Percentiles rank a stretch among this genome's conserved stretches.
Conservation (phyloP, 2,888 invertebrate genomes). For the Drosophila anomelani region DNA sequence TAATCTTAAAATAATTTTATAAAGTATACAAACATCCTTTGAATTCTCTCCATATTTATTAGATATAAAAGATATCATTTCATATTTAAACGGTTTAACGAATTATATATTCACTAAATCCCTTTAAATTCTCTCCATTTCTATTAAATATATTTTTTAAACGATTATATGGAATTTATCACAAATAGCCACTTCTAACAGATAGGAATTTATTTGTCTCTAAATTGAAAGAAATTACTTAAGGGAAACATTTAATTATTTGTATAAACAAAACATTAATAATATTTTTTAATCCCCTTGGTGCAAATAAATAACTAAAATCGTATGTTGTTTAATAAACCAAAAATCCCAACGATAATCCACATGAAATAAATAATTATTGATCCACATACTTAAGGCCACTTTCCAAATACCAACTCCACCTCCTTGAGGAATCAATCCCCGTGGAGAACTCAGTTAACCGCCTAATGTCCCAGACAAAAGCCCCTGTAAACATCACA, state of each 20-base stretch:
- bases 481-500: constrained; percentile 40
- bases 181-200: background rate
- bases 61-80: too few species aligned
- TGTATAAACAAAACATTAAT: background rate
- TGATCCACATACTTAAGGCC: constrained; percentile 6
- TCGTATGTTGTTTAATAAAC: background rate
- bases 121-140: too few species aligned
- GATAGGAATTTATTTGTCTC: background rate
- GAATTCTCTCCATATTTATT: too few species aligned
- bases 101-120: too few species aligned
- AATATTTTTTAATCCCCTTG: background rate
- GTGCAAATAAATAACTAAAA: background rate
- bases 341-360: background rate
- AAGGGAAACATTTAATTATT: background rate
- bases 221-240: too few species aligned
- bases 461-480: constrained; percentile 33
- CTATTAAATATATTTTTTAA: too few species aligned
- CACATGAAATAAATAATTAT: constrained; percentile 22
- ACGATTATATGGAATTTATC: background rate
- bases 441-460: constrained; percentile 27
- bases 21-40: too few species aligned
- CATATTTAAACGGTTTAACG: too few species aligned
- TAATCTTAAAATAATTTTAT: too few species aligned
- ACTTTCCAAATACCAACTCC: background rate
- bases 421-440: constrained; percentile 14